These are phyloP conservation scores for Pachyuromys duprasi DNA, from an alignment of 2,797 vertebrate species.

Conservation along the genomic window DNA sequence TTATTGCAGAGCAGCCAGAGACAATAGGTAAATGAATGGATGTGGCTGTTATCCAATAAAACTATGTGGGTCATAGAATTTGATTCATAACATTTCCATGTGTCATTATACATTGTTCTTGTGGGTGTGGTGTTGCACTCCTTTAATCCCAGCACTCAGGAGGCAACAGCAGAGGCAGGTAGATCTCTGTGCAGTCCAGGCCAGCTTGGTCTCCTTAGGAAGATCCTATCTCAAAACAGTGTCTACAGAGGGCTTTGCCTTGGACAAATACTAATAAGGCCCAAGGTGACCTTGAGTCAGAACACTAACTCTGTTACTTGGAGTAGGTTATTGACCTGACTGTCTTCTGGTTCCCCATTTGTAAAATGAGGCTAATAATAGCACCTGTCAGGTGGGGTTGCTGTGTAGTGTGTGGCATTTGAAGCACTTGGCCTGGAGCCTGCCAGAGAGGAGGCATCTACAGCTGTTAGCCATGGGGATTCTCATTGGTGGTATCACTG, in stretches of 20 bases:
- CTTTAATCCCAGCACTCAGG: background rate
- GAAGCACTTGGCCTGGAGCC: background rate
- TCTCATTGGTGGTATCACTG: background rate
- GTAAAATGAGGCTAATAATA: background rate
- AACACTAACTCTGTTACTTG: conserved; percentile 7
- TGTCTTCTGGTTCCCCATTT: conserved; percentile 1
- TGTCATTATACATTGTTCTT: background rate
- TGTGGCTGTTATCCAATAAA: rapidly evolving
- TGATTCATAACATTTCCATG: background rate
- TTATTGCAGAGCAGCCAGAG: background rate
- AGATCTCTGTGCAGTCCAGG: background rate
- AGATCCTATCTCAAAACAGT: background rate
- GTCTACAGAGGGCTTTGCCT: background rate
- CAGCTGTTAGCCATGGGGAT: background rate
- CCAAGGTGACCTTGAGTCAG: background rate
- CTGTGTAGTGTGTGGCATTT: background rate
- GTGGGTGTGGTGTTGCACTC: background rate
- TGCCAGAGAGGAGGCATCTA: background rate
- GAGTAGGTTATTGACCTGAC: background rate
- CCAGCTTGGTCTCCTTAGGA: background rate
- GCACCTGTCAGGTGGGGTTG: background rate
- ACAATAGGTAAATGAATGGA: background rate
- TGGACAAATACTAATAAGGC: background rate
- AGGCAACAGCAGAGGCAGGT: background rate
- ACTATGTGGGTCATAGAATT: background rate